phyloP scores from a whole-genome alignment of 2,888 invertebrate genomes.

The Euproctis similis region DNA sequence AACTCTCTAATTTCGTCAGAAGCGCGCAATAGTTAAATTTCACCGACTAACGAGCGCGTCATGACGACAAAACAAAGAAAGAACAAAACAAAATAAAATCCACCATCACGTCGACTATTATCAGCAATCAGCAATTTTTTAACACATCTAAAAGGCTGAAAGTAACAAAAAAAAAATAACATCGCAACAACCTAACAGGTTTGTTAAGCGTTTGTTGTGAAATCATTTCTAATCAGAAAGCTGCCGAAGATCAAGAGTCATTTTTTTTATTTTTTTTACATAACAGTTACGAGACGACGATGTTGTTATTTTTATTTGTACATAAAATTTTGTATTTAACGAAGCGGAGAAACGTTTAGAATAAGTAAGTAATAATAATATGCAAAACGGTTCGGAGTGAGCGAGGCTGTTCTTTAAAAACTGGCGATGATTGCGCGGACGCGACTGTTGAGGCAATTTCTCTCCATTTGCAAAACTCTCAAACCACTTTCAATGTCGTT shows the following conservation, averaged over 20 bases:
- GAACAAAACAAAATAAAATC: constrained; percentile 22
- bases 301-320: constrained; percentile 11
- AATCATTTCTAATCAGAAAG: constrained; percentile 15
- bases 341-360: constrained; percentile 11
- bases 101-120: constrained; percentile 22
- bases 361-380: too few relatives aligned
- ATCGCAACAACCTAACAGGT: constrained; percentile 8
- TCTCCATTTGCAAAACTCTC: constrained; percentile 20
- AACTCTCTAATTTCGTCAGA: constrained; percentile 21
- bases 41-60: constrained; percentile 31
- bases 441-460: constrained; percentile 16
- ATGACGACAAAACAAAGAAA: constrained; percentile 18
- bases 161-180: too few relatives aligned
- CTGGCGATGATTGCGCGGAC: constrained; percentile 12
- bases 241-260: constrained; percentile 5
- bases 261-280: too few relatives aligned
- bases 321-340: constrained; percentile 14
- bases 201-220: constrained; percentile 4
- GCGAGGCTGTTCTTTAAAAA: too few relatives aligned
- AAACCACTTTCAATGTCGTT: constrained; percentile 25
- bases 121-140: constrained; percentile 16
- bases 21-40: constrained; percentile 37
- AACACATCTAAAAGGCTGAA: constrained; percentile 10
- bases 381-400: too few relatives aligned
- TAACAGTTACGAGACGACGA: constrained; percentile 10